These are phyloP conservation scores for Ypsolopha scabrella DNA, from an alignment of 2,888 invertebrate species.

Conservation along the genomic window DNA sequence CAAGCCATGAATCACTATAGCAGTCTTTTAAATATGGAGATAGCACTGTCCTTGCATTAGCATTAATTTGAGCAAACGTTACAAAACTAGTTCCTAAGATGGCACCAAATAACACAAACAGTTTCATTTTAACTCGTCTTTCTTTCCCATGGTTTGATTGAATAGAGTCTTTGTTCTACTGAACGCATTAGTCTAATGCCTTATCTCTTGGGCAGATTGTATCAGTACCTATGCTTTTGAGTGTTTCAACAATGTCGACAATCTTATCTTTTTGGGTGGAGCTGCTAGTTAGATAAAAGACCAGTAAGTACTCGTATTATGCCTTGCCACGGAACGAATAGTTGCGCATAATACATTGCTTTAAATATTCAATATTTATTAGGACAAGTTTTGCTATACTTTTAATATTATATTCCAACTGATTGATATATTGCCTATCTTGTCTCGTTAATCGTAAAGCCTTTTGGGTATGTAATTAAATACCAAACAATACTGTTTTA, in stretches of 20 bases:
- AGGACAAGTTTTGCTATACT: too few species aligned
- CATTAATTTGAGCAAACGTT: conserved; percentile 7
- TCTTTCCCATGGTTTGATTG: neutral
- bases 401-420: too few species aligned
- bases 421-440: too few species aligned
- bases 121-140: too few species aligned
- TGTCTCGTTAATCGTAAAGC: too few species aligned
- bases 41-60: conserved; percentile 8
- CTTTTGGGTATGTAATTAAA: too few species aligned
- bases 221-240: neutral
- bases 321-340: neutral
- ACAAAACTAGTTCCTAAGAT: neutral
- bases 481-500: too few species aligned
- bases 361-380: neutral
- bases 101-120: neutral
- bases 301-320: neutral
- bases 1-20: conserved; percentile 68
- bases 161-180: neutral
- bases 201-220: neutral
- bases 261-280: conserved; percentile 11
- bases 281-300: neutral
- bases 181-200: neutral
- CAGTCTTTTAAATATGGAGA: conserved; percentile 51
- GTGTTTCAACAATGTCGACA: conserved; percentile 9
- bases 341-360: neutral